Evolutionary conservation across 1,140 invertebrate species (phyloP).

Genomic region (Papilio helenus): DNA sequence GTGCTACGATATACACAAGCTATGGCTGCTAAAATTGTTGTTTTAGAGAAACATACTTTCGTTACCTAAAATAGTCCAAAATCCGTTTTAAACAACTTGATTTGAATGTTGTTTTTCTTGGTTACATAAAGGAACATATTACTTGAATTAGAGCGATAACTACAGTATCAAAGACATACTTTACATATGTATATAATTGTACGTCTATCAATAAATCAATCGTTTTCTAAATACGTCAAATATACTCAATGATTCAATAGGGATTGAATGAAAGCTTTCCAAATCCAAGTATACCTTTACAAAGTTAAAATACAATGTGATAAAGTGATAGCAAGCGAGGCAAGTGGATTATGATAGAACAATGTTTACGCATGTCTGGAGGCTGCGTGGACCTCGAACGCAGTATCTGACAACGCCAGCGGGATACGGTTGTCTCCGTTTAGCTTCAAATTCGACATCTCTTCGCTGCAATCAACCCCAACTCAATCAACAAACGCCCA

Average conservation of each 20-base stretch:
- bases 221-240: constrained; percentile 4
- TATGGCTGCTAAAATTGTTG: not conserved
- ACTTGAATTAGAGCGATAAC: constrained; percentile 9
- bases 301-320: constrained; percentile 20
- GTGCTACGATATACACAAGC: not conserved
- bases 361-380: constrained; percentile 77
- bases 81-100: not conserved
- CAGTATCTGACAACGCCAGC: constrained; percentile 78
- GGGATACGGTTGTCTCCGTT: constrained; percentile 78
- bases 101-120: not conserved
- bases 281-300: constrained; percentile 6
- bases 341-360: constrained; percentile 52
- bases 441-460: constrained; percentile 80
- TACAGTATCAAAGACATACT: constrained; percentile 2
- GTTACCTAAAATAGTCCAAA: not conserved
- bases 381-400: constrained; percentile 79
- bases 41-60: not conserved
- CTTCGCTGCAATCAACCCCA: constrained; percentile 75
- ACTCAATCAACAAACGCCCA: constrained; percentile 45
- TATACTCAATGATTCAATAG: not conserved
- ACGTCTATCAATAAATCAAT: not conserved
- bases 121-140: not conserved
- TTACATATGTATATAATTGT: too few species aligned
- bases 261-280: not conserved
- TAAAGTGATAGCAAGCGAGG: constrained; percentile 56